Evolutionary conservation across 2,113 vertebrate species (phyloP), one percentile per base, ranked within the genome.

Genomic region (Felis chaus): DNA sequence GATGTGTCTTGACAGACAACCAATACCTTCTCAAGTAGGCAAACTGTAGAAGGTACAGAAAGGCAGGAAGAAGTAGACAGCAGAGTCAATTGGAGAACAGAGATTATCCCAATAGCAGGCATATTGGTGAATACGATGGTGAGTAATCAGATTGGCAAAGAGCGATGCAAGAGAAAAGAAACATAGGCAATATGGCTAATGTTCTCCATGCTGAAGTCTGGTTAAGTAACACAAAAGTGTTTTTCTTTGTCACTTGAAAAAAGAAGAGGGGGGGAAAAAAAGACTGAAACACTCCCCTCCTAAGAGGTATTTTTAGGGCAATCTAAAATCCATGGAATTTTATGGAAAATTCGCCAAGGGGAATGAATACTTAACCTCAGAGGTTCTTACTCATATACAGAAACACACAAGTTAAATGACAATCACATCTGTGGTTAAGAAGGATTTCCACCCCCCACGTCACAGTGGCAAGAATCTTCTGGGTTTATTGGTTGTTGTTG

Each of bases 321-420:
- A 90, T n/a, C 45, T 69, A 36, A 93, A 89, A 94, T 21, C 61
- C 36, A 93, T 41, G 63, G 79, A 87, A 71, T 55, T 61, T 10
- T 29, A n/a, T 45, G 89, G 74, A n/a, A 71, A 94, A 95, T 88
- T 87, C 80, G 63, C 41, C 92, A 86, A 69, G 61, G 36, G 12
- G 73, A 69, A 78, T 74, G 39, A 95, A 76, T 27, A 68, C 39
- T 96, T 57, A 87, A 50, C 27, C 79, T 83, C 39, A 55, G 90
- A 79, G 57, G 84, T 92, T 83, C 48, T 68, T 79, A 48, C 63
- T 95, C 14, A 79, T 39, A 39, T 23, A 71, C 10, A 48, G 36
- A 90, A 95, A 55, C 6, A 63, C 29, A 84, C 53, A 86, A 65
- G 74, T 73, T 87, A 73, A 96, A 83, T 12, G 23, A 96, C 94